Percentiles rank a stretch among this genome's conserved stretches.
Evolutionary conservation across 2,113 vertebrate species (phyloP).

Genomic region (Camarhynchus parvulus): DNA sequence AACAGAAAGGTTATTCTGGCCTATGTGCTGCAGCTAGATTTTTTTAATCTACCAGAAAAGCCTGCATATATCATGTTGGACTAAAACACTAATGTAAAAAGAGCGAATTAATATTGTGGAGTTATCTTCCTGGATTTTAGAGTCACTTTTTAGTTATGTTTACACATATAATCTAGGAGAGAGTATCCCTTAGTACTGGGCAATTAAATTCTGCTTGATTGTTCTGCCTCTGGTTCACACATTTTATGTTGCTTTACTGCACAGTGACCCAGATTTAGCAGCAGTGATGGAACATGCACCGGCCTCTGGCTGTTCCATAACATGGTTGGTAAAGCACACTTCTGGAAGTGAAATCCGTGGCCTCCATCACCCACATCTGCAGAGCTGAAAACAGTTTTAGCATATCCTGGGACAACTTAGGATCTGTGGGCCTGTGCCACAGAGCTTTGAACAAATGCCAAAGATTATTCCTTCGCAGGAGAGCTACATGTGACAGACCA

Average conservation of each 20-base stretch:
- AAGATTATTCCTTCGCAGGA: background rate
- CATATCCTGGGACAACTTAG: background rate
- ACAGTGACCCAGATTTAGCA: constrained; percentile 16
- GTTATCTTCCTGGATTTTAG: background rate
- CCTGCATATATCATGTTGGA: background rate
- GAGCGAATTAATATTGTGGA: background rate
- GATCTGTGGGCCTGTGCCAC: background rate
- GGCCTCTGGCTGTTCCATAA: background rate
- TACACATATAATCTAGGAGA: background rate
- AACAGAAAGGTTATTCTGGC: background rate
- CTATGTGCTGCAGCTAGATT: background rate
- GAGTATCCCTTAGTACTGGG: background rate
- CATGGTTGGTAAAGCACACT: background rate
- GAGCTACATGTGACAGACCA: background rate
- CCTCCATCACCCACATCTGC: background rate
- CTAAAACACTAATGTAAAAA: background rate
- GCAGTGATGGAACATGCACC: background rate
- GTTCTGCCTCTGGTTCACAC: background rate
- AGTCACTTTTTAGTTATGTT: background rate
- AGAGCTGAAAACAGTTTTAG: background rate
- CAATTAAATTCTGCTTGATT: constrained; percentile 28
- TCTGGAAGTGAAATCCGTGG: background rate
- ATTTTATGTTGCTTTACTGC: constrained; percentile 21
- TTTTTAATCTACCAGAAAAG: background rate
- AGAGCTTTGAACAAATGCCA: background rate